Evolutionary conservation across 2,888 invertebrate genomes (phyloP), one percentile per base, ranked within the genome.

Genomic region (Podabrus alpinus): DNA sequence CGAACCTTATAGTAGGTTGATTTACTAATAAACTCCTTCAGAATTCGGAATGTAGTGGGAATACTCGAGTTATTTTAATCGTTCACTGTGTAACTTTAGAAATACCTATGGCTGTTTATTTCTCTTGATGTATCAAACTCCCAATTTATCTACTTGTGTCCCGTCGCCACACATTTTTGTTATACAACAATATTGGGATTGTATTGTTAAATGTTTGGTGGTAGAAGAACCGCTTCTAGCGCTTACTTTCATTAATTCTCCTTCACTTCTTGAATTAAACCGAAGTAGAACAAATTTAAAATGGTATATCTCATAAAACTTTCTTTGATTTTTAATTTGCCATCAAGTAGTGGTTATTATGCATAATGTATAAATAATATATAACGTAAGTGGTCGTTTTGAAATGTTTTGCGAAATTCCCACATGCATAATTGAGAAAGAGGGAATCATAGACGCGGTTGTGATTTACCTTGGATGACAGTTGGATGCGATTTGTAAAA

Each of bases 51-150:
- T 71, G 72, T 66, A 68, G 76, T 76, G 70, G 73, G 71, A 72
- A 76, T 66, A 64, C 68, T 25, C 67, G 68, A 71, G 80, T 78
- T 79, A 81, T 81, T 81, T 81, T 79, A 19, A 75, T 75, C 73
- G 62, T 74, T 69, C 64, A 59, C 69, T 71, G 71, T 64, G 71
- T 79, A 81, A 77, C 78, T 81, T 80, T 81, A 81, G 80, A 73
- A 69, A 77, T 72, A 74, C 69, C 73, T 66, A 73, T 75, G 74
- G 77, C 77, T 72, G 68, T 72, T 72, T 66, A 72, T 69, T 60
- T 69, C 29, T 69, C 29, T 72, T 60, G 66, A 59, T 64, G 17
- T 64, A 45, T 45, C 45, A 45, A 45, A n/a, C n/a, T 45, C 45
- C 2, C n/a, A 29, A 29, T 29, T 25, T 25, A 25, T 25, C 25